Evolutionary conservation across 1,140 invertebrate species (phyloP).

Genomic region (Adelges cooleyi): DNA sequence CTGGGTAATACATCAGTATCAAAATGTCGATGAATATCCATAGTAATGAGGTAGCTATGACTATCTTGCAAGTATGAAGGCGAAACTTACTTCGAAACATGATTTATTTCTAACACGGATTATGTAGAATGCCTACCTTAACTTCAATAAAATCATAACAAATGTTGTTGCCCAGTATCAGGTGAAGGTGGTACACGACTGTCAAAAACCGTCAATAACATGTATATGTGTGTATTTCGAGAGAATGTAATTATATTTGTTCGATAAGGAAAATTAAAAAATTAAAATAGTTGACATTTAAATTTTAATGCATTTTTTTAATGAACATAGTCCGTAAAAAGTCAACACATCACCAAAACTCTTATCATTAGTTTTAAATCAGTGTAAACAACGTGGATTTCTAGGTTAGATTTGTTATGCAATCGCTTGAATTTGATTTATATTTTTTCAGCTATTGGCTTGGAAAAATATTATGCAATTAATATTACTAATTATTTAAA

Average conservation of each 20-base stretch:
- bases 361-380: conserved; percentile 15
- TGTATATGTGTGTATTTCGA: background rate
- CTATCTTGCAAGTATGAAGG: conserved; percentile 87
- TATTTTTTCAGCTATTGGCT: too few relatives aligned
- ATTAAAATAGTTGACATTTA: too few relatives aligned
- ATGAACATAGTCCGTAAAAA: too few relatives aligned
- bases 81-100: conserved; percentile 78
- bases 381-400: background rate
- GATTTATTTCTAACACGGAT: background rate
- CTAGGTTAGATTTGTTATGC: background rate
- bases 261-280: too few relatives aligned
- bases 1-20: conserved; percentile 84
- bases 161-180: background rate
- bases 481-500: too few relatives aligned
- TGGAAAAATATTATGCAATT: too few relatives aligned
- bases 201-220: background rate
- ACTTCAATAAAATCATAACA: conserved; percentile 8
- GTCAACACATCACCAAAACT: conserved; percentile 21
- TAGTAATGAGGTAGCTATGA: conserved; percentile 84
- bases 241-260: too few relatives aligned
- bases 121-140: background rate
- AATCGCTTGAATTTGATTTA: too few relatives aligned
- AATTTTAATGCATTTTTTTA: too few relatives aligned
- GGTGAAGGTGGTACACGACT: background rate
- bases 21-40: conserved; percentile 90